Evolutionary conservation across 2,113 vertebrate species (phyloP).

Genomic region (Odocoileus hemionus): DNA sequence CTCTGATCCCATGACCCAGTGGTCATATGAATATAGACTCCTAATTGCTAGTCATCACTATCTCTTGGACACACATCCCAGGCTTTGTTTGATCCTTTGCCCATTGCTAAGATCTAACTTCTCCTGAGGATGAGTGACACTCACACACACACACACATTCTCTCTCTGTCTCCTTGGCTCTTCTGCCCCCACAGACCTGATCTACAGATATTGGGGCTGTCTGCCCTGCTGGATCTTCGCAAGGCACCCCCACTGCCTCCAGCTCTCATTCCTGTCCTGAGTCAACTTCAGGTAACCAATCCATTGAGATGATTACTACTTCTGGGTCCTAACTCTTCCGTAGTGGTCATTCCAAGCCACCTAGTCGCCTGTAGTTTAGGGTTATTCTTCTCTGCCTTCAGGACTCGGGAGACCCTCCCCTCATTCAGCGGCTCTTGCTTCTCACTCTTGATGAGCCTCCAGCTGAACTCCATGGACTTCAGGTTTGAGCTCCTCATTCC

Average conservation of each 20-base stretch:
- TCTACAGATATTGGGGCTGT: constrained; percentile 84
- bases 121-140: neutral
- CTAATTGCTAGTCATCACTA: neutral
- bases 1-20: neutral
- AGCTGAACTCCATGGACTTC: constrained; percentile 39
- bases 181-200: constrained; percentile 79
- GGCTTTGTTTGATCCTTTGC: neutral
- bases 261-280: constrained; percentile 72
- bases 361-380: neutral
- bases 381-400: neutral
- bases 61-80: neutral
- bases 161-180: neutral
- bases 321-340: neutral
- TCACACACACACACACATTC: neutral
- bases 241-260: constrained; percentile 75
- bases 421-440: constrained; percentile 67
- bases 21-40: neutral
- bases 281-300: constrained; percentile 73
- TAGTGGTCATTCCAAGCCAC: neutral
- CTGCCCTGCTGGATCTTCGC: constrained; percentile 83
- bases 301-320: neutral
- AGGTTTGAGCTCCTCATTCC: constrained; percentile 57
- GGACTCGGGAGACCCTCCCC: constrained; percentile 42
- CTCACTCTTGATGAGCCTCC: constrained; percentile 35
- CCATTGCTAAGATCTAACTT: neutral